Percentiles rank a stretch among this genome's conserved stretches.
These are phyloP conservation scores for Tholera decimalis DNA, from an alignment of 2,888 invertebrate genomes.

Conservation along the genomic window DNA sequence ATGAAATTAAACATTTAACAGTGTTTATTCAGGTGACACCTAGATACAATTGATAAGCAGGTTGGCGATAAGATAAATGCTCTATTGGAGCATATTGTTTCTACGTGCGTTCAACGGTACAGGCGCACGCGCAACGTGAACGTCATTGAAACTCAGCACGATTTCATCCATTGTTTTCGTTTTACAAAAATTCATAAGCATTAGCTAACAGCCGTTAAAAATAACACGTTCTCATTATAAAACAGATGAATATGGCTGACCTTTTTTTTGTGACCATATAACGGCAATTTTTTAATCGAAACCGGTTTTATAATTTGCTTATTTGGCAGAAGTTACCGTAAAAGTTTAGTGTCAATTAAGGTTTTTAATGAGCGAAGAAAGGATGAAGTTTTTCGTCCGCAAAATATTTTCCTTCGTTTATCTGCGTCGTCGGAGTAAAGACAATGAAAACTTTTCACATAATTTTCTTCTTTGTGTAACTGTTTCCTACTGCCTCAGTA, in stretches of 20 bases:
- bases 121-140: constrained; percentile 51
- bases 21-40: constrained; percentile 76
- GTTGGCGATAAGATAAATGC: constrained; percentile 69
- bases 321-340: constrained; percentile 65
- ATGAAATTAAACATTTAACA: constrained; percentile 45
- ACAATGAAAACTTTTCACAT: constrained; percentile 48
- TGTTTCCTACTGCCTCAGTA: constrained; percentile 37
- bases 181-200: constrained; percentile 62
- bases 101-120: constrained; percentile 69
- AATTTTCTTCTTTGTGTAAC: constrained; percentile 26
- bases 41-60: constrained; percentile 67
- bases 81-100: constrained; percentile 67
- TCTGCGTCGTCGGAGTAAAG: constrained; percentile 31
- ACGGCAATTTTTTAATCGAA: constrained; percentile 69
- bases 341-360: constrained; percentile 69
- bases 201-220: constrained; percentile 62
- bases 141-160: constrained; percentile 48
- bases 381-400: constrained; percentile 23
- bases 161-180: constrained; percentile 65
- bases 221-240: constrained; percentile 63
- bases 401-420: constrained; percentile 38
- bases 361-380: constrained; percentile 63
- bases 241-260: constrained; percentile 54
- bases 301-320: constrained; percentile 69
- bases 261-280: constrained; percentile 51